Evolutionary conservation across 2,113 vertebrate genomes (phyloP), one percentile per base, ranked within the genome.

Genomic region (Triplophysa dalaica): DNA sequence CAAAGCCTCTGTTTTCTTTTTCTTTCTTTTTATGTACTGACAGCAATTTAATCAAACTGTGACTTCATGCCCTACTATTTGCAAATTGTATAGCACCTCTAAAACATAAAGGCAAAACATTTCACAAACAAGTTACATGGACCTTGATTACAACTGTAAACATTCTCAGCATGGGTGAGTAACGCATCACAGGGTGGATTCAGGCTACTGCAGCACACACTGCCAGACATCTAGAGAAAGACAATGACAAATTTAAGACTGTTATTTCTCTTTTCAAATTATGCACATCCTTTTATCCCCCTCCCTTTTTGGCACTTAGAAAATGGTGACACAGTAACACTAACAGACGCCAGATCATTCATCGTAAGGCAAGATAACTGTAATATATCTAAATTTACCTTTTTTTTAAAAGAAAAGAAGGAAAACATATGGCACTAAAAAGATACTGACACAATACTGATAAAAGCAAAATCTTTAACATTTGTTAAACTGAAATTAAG

Each of bases 91-190:
- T 89, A 86, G 88, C 90, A 89, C 89, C 88, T 91, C 84, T 86
- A 86, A 84, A 88, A 88, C 86, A 82, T 90, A 89, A 91, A 90
- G 85, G 88, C 86, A 89, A 87, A 92, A 91, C 87, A 87, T 89
- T 87, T 89, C 82, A 87, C 86, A 89, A 89, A 89, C 87, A 89
- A 89, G 88, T 90, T 90, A 85, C 87, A 91, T 89, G 90, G 90
- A 91, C 89, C 89, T 89, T 90, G 89, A 91, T 90, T 90, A 90
- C 90, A 80, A 88, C 87, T 84, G 87, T 86, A 92, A 91, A 92
- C 89, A 89, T 89, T 86, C 87, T 76, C 89, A 91, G 90, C 90
- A 87, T 91, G 90, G 87, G 89, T 87, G 87, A 89, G 86, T 82
- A 87, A 83, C 84, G 86, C 82, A 69, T 86, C 81, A 86, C 77